phyloP scores from a whole-genome alignment of 2,888 invertebrate species.

The Eutolmus rufibarbis region DNA sequence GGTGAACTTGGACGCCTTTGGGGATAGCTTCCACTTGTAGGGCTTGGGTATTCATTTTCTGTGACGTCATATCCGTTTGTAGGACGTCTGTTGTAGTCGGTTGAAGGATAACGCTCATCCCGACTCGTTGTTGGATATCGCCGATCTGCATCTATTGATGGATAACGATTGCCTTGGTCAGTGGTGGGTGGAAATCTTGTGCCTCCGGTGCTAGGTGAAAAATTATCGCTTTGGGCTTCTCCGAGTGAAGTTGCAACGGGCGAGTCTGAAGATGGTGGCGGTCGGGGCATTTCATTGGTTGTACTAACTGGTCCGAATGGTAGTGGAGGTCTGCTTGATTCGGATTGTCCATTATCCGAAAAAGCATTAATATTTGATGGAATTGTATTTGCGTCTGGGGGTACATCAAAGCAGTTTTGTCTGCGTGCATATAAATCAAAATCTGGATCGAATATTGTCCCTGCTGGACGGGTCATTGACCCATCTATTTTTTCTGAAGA shows the following conservation, averaged over 20 bases:
- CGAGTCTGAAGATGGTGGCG: conserved; percentile 13
- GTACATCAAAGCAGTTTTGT: conserved; percentile 64
- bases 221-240: not conserved
- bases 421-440: conserved; percentile 69
- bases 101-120: conserved; percentile 46
- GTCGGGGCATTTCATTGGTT: conserved; percentile 5
- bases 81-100: conserved; percentile 25
- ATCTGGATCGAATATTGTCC: conserved; percentile 67
- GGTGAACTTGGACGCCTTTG: conserved; percentile 46
- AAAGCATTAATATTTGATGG: conserved; percentile 7
- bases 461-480: conserved; percentile 64
- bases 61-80: conserved; percentile 36
- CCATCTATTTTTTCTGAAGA: conserved; percentile 64
- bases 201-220: not conserved
- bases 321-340: not conserved
- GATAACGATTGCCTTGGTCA: conserved; percentile 36
- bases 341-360: not conserved
- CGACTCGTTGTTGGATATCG: conserved; percentile 38
- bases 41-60: conserved; percentile 28
- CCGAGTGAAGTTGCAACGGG: not conserved
- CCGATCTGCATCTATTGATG: conserved; percentile 43
- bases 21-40: conserved; percentile 5
- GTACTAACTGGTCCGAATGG: conserved; percentile 9
- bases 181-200: conserved; percentile 13
- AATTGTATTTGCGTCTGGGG: conserved; percentile 5